Percentiles rank a stretch among this genome's conserved stretches.
These are phyloP conservation scores for Tenthredo amoena DNA, from an alignment of 2,888 invertebrate species.

Conservation along the genomic window DNA sequence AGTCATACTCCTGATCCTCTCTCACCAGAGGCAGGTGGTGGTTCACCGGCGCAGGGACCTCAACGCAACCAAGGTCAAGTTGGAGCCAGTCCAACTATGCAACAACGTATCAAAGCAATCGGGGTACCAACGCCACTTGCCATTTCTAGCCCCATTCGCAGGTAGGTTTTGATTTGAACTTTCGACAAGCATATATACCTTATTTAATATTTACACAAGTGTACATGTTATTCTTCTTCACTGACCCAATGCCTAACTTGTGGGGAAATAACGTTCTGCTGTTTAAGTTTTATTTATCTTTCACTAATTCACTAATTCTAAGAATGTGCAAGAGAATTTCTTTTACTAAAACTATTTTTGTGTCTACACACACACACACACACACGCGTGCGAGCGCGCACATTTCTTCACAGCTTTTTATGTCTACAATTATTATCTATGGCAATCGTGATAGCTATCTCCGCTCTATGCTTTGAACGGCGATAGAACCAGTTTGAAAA, in stretches of 20 bases:
- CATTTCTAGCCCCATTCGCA: slow-evolving; percentile 92
- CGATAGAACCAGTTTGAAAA: slow-evolving; percentile 24
- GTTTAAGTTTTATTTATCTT: background rate
- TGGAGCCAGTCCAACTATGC: slow-evolving; percentile 90
- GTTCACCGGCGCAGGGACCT: slow-evolving; percentile 72
- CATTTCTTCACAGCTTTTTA: slow-evolving; percentile 44
- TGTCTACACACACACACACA: slow-evolving; percentile 33
- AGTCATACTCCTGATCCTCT: slow-evolving; percentile 83
- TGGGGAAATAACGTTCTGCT: slow-evolving; percentile 16
- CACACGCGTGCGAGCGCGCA: slow-evolving; percentile 8
- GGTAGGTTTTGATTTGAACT: slow-evolving; percentile 80
- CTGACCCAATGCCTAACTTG: background rate
- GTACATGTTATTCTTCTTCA: slow-evolving; percentile 25
- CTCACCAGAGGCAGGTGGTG: slow-evolving; percentile 82
- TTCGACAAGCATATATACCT: slow-evolving; percentile 42
- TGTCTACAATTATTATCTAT: slow-evolving; percentile 23
- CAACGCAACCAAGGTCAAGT: slow-evolving; percentile 78
- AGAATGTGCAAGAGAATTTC: slow-evolving; percentile 38
- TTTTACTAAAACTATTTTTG: slow-evolving; percentile 34
- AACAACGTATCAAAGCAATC: slow-evolving; percentile 93
- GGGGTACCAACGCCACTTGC: slow-evolving; percentile 94
- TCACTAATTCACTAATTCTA: slow-evolving; percentile 27
- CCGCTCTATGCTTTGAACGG: background rate
- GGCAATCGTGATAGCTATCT: background rate
- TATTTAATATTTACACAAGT: slow-evolving; percentile 52